phyloP scores from a whole-genome alignment of 2,113 vertebrate genomes.

The Pelobates fuscus region DNA sequence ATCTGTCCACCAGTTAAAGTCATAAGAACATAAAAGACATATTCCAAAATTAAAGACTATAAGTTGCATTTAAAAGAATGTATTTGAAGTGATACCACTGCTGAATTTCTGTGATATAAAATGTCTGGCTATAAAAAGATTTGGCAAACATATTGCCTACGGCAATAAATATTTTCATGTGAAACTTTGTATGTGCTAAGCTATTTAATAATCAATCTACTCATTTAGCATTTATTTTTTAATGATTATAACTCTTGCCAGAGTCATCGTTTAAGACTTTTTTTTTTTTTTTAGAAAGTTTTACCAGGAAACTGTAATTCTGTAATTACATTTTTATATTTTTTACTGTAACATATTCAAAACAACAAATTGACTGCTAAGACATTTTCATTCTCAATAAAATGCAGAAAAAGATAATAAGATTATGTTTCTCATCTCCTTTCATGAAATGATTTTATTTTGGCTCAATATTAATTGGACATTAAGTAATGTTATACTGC shows the following conservation, averaged over 20 bases:
- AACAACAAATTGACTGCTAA: constrained; percentile 1
- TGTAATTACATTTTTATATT: background rate
- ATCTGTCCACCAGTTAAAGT: too few species aligned
- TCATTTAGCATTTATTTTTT: background rate
- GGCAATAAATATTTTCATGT: too few species aligned
- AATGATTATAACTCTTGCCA: background rate
- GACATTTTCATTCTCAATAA: background rate
- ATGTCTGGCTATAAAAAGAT: too few species aligned
- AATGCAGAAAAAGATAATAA: constrained; percentile 13
- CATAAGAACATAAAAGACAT: too few species aligned
- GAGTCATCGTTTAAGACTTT: background rate
- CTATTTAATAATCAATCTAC: background rate
- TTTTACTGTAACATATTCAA: constrained; percentile 11
- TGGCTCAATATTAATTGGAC: constrained; percentile 40
- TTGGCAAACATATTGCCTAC: too few species aligned
- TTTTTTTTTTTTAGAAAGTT: constrained; percentile 22
- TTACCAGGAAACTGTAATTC: constrained; percentile 13
- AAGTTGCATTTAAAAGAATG: too few species aligned
- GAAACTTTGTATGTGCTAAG: background rate
- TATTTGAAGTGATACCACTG: too few species aligned
- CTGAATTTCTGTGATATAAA: too few species aligned
- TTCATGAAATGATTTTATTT: constrained; percentile 39
- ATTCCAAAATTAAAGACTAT: too few species aligned
- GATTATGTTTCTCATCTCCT: constrained; percentile 26
- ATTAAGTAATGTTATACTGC: constrained; percentile 17